phyloP scores from a whole-genome alignment of 2,888 invertebrate species.

The Leptopilina myrica region DNA sequence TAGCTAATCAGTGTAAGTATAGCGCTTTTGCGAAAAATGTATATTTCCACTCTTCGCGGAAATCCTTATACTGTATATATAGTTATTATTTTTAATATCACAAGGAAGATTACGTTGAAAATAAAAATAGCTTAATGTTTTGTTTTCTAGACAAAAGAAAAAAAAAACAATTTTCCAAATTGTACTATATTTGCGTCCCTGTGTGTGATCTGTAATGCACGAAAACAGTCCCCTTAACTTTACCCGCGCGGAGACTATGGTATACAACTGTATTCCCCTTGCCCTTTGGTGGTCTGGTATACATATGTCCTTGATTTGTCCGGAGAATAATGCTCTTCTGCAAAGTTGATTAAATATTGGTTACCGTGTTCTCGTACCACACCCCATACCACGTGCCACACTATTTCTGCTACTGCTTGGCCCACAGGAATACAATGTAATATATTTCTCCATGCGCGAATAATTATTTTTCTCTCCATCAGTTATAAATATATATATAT shows the following conservation, averaged over 20 bases:
- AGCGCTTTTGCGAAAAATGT: too few species aligned
- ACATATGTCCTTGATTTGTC: conserved; percentile 76
- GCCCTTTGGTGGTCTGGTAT: conserved; percentile 61
- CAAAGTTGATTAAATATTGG: conserved; percentile 76
- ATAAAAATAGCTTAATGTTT: too few species aligned
- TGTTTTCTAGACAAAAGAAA: too few species aligned
- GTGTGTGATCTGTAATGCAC: conserved; percentile 13
- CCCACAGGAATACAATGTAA: conserved; percentile 66
- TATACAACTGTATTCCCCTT: conserved; percentile 9
- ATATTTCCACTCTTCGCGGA: too few species aligned
- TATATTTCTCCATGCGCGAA: conserved; percentile 54
- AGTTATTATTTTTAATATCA: too few species aligned
- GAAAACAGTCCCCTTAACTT: conserved; percentile 30
- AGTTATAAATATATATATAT: background rate
- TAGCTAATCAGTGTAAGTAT: too few species aligned
- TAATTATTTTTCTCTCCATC: conserved; percentile 51
- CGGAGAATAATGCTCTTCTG: conserved; percentile 73
- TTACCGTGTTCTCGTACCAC: conserved; percentile 42
- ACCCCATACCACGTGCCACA: conserved; percentile 35
- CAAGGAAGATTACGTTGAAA: too few species aligned
- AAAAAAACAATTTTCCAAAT: background rate
- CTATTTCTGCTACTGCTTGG: conserved; percentile 36
- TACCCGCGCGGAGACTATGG: conserved; percentile 13
- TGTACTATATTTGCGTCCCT: conserved; percentile 13
- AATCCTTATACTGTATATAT: too few species aligned